A percentile compares a stretch with the other conserved stretches of the same genome.
These are phyloP conservation scores for Cairina moschata DNA, from an alignment of 2,113 vertebrate species.

Conservation along the genomic window DNA sequence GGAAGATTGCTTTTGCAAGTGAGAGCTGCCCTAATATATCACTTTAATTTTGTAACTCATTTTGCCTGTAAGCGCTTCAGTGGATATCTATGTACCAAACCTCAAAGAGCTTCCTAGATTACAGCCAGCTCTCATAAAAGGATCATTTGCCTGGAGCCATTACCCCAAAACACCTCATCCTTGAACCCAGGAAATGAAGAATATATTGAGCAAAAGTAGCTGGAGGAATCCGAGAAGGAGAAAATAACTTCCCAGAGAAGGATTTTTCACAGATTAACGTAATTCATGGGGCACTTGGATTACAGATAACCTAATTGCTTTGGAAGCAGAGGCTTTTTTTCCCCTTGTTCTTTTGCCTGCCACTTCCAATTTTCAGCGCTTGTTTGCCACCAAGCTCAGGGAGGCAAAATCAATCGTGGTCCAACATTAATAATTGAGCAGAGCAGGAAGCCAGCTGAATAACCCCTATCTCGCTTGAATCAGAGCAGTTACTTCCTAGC, in stretches of 20 bases:
- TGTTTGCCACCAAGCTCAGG: background rate
- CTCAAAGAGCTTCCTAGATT: background rate
- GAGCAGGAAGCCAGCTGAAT: conserved; percentile 29
- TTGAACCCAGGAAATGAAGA: background rate
- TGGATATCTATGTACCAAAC: background rate
- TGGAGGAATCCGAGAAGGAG: background rate
- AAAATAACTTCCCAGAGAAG: background rate
- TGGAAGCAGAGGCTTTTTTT: conserved; percentile 17
- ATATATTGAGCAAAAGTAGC: background rate
- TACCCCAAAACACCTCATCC: background rate
- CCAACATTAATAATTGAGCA: conserved; percentile 42
- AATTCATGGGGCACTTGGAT: background rate
- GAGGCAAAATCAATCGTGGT: conserved; percentile 40
- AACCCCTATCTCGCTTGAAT: conserved; percentile 26
- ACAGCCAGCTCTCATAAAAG: background rate
- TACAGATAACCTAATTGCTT: background rate
- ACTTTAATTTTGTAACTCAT: background rate
- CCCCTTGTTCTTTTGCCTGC: conserved; percentile 6
- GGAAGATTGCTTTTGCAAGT: background rate
- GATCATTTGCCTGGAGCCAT: background rate
- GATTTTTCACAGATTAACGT: background rate
- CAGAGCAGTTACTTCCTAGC: conserved; percentile 3
- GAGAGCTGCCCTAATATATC: background rate
- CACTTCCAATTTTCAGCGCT: conserved; percentile 32
- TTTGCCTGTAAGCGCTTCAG: background rate